Evolutionary conservation across 2,888 invertebrate species (phyloP).

Genomic region (Campopleginae sp.): DNA sequence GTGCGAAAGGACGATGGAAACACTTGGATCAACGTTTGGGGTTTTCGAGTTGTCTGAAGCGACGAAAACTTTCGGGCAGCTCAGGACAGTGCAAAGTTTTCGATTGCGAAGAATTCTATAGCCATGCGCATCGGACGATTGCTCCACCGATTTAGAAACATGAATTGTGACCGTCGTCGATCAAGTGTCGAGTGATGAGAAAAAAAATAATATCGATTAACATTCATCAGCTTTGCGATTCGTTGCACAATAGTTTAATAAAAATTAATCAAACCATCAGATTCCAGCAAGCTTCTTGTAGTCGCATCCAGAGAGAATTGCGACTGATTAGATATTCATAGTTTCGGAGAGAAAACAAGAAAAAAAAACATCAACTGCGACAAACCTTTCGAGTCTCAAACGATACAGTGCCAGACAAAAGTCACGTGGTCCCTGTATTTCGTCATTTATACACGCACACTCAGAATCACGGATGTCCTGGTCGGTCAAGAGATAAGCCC

Average conservation of each 20-base stretch:
- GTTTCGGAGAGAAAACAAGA: neutral
- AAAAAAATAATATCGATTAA: neutral
- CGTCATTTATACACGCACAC: conserved; percentile 14
- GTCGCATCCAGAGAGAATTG: neutral
- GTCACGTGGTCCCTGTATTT: conserved; percentile 28
- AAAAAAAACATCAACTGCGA: conserved; percentile 1
- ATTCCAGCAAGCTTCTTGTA: neutral
- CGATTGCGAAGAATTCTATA: neutral
- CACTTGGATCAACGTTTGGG: too few species aligned
- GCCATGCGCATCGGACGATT: neutral
- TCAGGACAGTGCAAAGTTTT: neutral
- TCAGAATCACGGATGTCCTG: conserved; percentile 32
- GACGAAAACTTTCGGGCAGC: too few species aligned
- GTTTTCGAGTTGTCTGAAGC: too few species aligned
- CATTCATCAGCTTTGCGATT: neutral
- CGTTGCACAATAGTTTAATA: neutral
- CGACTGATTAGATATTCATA: neutral
- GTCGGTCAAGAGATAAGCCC: conserved; percentile 66
- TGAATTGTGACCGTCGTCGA: neutral
- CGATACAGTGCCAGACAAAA: neutral
- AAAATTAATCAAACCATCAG: neutral
- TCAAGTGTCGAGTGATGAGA: neutral
- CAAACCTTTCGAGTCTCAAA: neutral
- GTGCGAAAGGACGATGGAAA: neutral
- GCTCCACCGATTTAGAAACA: neutral